These are phyloP conservation scores for Paelopatides confundens DNA, from an alignment of 53 echinoderm and acorn worm species.

Conservation along the genomic window DNA sequence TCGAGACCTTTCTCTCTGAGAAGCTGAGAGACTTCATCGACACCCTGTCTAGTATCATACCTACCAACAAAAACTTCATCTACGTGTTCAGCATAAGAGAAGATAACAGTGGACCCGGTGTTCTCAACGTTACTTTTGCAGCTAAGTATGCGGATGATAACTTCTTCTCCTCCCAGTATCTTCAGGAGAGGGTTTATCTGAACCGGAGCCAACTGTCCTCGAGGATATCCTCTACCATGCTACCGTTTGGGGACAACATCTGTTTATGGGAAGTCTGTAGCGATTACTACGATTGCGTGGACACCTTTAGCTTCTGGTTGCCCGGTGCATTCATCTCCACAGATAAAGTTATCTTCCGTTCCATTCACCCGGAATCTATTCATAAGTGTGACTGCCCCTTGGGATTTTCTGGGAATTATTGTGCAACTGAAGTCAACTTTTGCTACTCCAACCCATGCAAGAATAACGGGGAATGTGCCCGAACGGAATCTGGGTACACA, in stretches of 20 bases:
- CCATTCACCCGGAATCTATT: conserved; percentile 90
- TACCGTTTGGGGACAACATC: conserved; percentile 97
- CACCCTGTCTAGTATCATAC: conserved; percentile 88
- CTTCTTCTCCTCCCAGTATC: conserved; percentile 93
- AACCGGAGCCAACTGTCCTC: conserved; percentile 81
- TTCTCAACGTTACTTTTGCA: conserved; percentile 92
- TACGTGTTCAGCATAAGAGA: conserved; percentile 91
- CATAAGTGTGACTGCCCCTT: conserved; percentile 98
- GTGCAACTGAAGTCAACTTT: conserved; percentile 97
- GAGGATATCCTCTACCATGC: conserved; percentile 78
- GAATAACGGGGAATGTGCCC: conserved; percentile 84
- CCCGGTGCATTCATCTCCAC: conserved; percentile 90
- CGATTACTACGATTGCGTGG: conserved; percentile 76
- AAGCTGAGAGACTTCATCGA: conserved; percentile 84
- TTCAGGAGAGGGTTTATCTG: conserved; percentile 92
- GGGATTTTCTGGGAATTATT: conserved; percentile 96
- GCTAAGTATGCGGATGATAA: conserved; percentile 81
- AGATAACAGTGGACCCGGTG: conserved; percentile 51
- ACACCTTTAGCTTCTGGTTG: conserved; percentile 87
- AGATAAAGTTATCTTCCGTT: conserved; percentile 91
- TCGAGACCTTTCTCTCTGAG: conserved; percentile 74
- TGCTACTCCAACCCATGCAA: conserved; percentile 97
- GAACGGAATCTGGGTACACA: conserved; percentile 89
- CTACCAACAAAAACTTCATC: conserved; percentile 78
- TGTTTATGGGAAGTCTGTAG: conserved; percentile 92